These are phyloP conservation scores for Cyprinella venusta DNA, from an alignment of 2,797 vertebrate species.

Conservation along the genomic window DNA sequence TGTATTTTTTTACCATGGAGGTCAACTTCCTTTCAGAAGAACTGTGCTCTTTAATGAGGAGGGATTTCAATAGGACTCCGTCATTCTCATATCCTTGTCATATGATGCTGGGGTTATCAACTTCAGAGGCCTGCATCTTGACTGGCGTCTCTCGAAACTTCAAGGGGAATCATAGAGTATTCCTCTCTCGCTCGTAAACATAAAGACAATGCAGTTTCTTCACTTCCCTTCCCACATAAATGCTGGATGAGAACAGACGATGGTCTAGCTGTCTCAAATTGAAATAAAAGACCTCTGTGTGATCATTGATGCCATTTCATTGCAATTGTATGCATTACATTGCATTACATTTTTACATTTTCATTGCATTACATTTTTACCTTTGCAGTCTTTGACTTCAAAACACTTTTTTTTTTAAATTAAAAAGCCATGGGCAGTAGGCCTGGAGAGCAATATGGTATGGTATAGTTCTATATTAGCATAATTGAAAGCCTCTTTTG, in stretches of 20 bases:
- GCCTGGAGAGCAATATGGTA: neutral
- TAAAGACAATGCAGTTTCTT: slow-evolving; percentile 44
- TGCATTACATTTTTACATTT: no score
- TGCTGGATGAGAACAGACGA: slow-evolving; percentile 42
- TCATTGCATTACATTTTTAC: no score
- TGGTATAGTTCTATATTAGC: neutral
- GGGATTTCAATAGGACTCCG: slow-evolving; percentile 49
- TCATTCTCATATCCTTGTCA: slow-evolving; percentile 69
- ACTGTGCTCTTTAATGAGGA: slow-evolving; percentile 71
- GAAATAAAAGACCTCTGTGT: slow-evolving; percentile 37
- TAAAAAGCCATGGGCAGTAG: slow-evolving; percentile 15
- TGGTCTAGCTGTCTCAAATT: slow-evolving; percentile 22
- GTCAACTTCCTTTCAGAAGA: slow-evolving; percentile 55
- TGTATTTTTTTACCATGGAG: slow-evolving; percentile 24
- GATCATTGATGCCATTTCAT: slow-evolving; percentile 45
- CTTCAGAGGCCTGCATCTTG: slow-evolving; percentile 68
- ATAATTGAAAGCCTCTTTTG: slow-evolving; percentile 25
- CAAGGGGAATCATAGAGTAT: slow-evolving; percentile 64
- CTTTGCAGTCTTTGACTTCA: slow-evolving; percentile 19
- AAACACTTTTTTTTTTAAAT: slow-evolving; percentile 17
- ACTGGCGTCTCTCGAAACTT: slow-evolving; percentile 71
- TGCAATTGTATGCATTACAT: slow-evolving; percentile 7
- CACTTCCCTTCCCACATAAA: slow-evolving; percentile 57
- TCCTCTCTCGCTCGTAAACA: slow-evolving; percentile 58
- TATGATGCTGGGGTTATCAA: slow-evolving; percentile 67